Percentiles rank a stretch among this genome's conserved stretches.
These are phyloP conservation scores for Clarias platycephalus DNA, from an alignment of 2,797 vertebrate species.

Conservation along the genomic window DNA sequence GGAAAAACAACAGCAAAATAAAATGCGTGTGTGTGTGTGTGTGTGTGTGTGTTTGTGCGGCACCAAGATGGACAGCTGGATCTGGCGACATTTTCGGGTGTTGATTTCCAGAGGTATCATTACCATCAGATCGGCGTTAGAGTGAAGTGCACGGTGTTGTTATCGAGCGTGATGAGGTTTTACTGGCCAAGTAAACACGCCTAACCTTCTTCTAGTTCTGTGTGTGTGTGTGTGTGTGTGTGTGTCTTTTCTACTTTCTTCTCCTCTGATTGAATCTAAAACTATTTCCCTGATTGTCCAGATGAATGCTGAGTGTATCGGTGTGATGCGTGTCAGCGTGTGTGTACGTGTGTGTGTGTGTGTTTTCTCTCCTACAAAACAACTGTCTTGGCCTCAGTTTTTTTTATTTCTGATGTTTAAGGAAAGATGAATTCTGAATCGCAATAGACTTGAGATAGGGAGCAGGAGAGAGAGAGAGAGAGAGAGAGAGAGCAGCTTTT, in stretches of 20 bases:
- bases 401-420: constrained; percentile 1
- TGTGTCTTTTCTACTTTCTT: neutral
- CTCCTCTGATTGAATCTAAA: constrained; percentile 27
- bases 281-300: constrained; percentile 42
- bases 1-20: neutral
- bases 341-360: constrained; percentile 39
- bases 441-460: constrained; percentile 14
- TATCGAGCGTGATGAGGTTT: neutral
- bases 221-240: neutral
- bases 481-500: constrained; percentile 12
- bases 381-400: constrained; percentile 21
- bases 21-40: neutral
- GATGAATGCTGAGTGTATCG: constrained; percentile 28
- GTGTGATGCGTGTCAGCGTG: constrained; percentile 38
- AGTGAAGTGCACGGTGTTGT: neutral
- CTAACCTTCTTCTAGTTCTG: neutral
- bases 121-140: neutral
- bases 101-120: constrained; percentile 8
- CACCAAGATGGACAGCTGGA: neutral
- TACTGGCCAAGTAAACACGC: neutral
- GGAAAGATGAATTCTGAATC: constrained; percentile 30
- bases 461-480: constrained; percentile 44
- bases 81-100: neutral
- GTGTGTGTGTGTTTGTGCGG: constrained; percentile 11
- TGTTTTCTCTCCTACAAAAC: constrained; percentile 23